phyloP scores from a whole-genome alignment of 2,888 invertebrate species.

The Aporophyla lueneburgensis region DNA sequence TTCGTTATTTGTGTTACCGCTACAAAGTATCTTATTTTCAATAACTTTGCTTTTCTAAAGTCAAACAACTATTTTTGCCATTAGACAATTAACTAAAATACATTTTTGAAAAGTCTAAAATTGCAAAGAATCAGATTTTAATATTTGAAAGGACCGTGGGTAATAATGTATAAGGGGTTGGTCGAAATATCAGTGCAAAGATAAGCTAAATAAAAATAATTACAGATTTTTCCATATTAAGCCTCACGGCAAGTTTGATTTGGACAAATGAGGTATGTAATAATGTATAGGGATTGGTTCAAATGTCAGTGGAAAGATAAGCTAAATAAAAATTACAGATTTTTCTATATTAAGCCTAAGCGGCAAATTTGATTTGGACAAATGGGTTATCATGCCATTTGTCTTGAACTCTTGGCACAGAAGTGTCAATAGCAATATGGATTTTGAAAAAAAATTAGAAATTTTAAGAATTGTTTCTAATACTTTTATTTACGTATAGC shows the following conservation, averaged over 20 bases:
- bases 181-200: neutral
- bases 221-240: neutral
- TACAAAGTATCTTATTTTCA: slow-evolving; percentile 7
- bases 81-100: too few species aligned
- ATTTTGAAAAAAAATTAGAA: neutral
- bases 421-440: neutral
- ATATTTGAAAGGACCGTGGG: neutral
- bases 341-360: neutral
- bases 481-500: slow-evolving; percentile 79
- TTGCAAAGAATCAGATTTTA: neutral
- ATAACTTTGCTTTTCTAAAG: neutral
- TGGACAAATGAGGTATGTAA: neutral
- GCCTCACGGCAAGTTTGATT: neutral
- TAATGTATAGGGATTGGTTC: neutral
- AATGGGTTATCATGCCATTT: neutral
- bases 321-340: neutral
- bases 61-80: neutral
- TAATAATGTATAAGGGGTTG: slow-evolving; percentile 1
- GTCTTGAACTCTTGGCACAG: neutral
- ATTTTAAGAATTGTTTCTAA: slow-evolving; percentile 10
- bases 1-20: slow-evolving; percentile 6
- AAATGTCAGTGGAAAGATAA: neutral
- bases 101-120: neutral
- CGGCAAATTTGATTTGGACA: neutral
- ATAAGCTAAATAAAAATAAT: neutral